These are phyloP conservation scores for Agonopterix heracliana DNA, from an alignment of 2,888 invertebrate genomes.

Conservation along the genomic window DNA sequence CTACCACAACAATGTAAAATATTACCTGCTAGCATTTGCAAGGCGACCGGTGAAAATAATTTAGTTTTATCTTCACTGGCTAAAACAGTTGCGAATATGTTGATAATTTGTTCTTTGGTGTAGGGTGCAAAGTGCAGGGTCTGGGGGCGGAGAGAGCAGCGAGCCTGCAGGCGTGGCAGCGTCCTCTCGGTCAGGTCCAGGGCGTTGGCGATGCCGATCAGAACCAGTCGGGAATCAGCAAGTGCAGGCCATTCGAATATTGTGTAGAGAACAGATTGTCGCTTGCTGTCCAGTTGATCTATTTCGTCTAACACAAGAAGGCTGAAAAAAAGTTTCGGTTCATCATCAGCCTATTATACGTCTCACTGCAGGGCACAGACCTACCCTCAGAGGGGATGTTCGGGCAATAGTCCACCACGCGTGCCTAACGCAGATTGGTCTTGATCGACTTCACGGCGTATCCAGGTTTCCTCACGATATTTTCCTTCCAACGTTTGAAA, in stretches of 20 bases:
- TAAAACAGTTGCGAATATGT: slow-evolving; percentile 89
- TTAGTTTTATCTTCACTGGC: slow-evolving; percentile 80
- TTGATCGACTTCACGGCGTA: too few species aligned
- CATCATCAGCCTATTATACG: too few species aligned
- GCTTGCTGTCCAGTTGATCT: slow-evolving; percentile 91
- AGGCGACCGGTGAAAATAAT: slow-evolving; percentile 87
- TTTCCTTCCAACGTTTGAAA: too few species aligned
- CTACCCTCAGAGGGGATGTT: too few species aligned
- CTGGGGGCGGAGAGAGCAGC: slow-evolving; percentile 82
- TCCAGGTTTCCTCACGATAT: too few species aligned
- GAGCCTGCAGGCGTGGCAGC: slow-evolving; percentile 89
- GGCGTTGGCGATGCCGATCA: slow-evolving; percentile 96
- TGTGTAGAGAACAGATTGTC: slow-evolving; percentile 91
- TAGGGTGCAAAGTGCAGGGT: slow-evolving; percentile 95
- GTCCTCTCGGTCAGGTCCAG: slow-evolving; percentile 95
- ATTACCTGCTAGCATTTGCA: slow-evolving; percentile 90
- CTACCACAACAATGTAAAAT: too few species aligned
- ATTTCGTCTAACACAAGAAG: slow-evolving; percentile 95
- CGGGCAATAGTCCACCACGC: too few species aligned
- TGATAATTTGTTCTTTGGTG: slow-evolving; percentile 89
- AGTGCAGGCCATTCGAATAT: slow-evolving; percentile 95
- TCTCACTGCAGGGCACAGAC: too few species aligned
- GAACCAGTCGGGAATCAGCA: slow-evolving; percentile 80
- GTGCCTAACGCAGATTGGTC: too few species aligned
- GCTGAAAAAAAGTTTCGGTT: slow-evolving; percentile 47